phyloP scores from a whole-genome alignment of 2,113 vertebrate species.

The Megalops atlanticus region DNA sequence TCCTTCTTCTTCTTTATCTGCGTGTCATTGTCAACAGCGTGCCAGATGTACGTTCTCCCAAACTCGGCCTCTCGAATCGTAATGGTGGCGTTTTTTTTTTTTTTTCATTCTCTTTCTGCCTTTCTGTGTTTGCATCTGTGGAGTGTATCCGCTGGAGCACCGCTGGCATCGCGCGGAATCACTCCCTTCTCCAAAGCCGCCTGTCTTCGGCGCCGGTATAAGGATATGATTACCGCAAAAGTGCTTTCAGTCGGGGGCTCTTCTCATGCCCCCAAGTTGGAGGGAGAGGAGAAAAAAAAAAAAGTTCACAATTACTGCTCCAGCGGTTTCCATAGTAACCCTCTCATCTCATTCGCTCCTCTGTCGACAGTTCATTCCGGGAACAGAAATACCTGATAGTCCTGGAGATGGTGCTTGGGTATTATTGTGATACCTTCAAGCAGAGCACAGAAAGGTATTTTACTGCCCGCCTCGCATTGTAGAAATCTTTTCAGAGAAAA shows the following conservation, averaged over 20 bases:
- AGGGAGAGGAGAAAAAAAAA: neutral
- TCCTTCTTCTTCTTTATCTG: neutral
- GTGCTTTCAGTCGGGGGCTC: constrained; percentile 16
- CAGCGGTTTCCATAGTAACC: constrained; percentile 29
- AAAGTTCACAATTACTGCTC: constrained; percentile 24
- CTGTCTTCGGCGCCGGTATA: neutral
- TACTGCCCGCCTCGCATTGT: too few species aligned
- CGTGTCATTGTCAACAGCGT: constrained; percentile 14
- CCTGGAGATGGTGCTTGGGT: constrained; percentile 6
- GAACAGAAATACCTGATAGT: constrained; percentile 26
- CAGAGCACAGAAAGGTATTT: neutral
- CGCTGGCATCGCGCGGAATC: neutral
- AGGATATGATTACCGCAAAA: neutral
- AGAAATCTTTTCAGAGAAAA: too few species aligned
- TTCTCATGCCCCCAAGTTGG: constrained; percentile 16
- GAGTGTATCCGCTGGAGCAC: neutral
- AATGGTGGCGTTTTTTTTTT: neutral
- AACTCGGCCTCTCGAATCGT: neutral
- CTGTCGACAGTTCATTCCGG: constrained; percentile 26
- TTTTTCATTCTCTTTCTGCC: neutral
- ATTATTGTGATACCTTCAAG: neutral
- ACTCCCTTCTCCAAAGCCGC: neutral
- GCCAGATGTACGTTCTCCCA: neutral
- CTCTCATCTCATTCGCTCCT: constrained; percentile 29
- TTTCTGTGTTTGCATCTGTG: neutral